Percentiles rank a stretch among this genome's conserved stretches.
phyloP scores from a whole-genome alignment of 2,113 vertebrate species.

The Lepus europaeus region DNA sequence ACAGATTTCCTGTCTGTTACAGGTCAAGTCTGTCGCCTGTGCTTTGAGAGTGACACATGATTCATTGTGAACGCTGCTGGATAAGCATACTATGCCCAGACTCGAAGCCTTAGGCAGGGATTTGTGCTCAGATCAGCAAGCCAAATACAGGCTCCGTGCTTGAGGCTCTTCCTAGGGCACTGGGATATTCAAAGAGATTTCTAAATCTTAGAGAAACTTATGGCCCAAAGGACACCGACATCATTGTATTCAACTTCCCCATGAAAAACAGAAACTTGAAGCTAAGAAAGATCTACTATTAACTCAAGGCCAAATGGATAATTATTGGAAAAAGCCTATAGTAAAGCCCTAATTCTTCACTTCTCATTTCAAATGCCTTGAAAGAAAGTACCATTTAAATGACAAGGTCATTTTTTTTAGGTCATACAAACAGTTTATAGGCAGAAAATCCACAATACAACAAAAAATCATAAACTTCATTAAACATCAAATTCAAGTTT shows the following conservation, averaged over 20 bases:
- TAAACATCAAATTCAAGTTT: neutral
- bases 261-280: neutral
- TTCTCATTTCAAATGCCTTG: neutral
- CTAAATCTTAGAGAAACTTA: constrained; percentile 26
- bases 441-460: neutral
- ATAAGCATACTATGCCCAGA: neutral
- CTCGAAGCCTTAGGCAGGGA: neutral
- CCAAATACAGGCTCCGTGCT: neutral
- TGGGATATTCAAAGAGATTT: neutral
- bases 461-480: neutral
- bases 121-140: neutral
- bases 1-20: constrained; percentile 76
- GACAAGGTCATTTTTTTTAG: neutral
- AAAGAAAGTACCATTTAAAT: neutral
- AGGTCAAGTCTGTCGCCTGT: neutral
- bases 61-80: constrained; percentile 70
- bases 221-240: neutral
- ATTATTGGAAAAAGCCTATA: neutral
- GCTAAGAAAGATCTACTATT: neutral
- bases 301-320: neutral
- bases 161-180: neutral
- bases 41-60: constrained; percentile 69
- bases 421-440: neutral
- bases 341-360: neutral
- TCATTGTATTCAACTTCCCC: neutral